Percentiles rank a stretch among this genome's conserved stretches.
phyloP scores from a whole-genome alignment of 64 coral and sea anemone genomes.

The Porites australiensis region DNA sequence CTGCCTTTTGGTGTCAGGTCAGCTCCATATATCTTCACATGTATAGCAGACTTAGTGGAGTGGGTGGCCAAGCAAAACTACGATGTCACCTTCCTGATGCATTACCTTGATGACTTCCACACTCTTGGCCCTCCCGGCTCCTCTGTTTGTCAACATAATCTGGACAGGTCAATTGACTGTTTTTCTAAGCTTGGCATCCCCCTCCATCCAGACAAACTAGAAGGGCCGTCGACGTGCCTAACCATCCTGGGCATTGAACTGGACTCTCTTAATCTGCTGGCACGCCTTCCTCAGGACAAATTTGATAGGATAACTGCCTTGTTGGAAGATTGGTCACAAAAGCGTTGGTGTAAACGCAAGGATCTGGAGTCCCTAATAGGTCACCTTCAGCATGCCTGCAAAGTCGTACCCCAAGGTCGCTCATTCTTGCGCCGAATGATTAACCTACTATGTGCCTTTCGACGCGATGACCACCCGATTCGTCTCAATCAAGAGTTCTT shows the following conservation, averaged over 20 bases:
- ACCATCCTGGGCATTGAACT: too few species aligned
- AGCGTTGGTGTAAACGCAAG: not conserved
- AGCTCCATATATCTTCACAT: slow-evolving; percentile 1
- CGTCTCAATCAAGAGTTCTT: slow-evolving; percentile 23
- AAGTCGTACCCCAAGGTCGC: slow-evolving; percentile 18
- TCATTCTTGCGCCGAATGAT: slow-evolving; percentile 40
- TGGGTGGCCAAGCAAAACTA: slow-evolving; percentile 5
- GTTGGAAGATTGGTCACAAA: slow-evolving; percentile 11
- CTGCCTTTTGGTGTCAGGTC: slow-evolving; percentile 32
- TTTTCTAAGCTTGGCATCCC: slow-evolving; percentile 19
- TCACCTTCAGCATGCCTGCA: slow-evolving; percentile 46
- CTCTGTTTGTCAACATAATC: not conserved
- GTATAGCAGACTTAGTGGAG: slow-evolving; percentile 18
- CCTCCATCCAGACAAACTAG: slow-evolving; percentile 50
- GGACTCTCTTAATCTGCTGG: too few species aligned
- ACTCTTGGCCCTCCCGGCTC: slow-evolving; percentile 9
- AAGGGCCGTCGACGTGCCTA: not conserved
- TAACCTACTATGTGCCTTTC: not conserved
- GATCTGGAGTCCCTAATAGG: not conserved
- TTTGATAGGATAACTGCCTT: too few species aligned
- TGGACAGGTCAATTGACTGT: not conserved
- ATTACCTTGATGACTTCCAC: slow-evolving; percentile 49
- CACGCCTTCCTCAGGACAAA: too few species aligned
- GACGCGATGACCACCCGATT: too few species aligned
- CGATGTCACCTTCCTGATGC: slow-evolving; percentile 11